These are phyloP conservation scores for Zosterops hypoxanthus DNA, from an alignment of 2,113 vertebrate species.

Conservation along the genomic window DNA sequence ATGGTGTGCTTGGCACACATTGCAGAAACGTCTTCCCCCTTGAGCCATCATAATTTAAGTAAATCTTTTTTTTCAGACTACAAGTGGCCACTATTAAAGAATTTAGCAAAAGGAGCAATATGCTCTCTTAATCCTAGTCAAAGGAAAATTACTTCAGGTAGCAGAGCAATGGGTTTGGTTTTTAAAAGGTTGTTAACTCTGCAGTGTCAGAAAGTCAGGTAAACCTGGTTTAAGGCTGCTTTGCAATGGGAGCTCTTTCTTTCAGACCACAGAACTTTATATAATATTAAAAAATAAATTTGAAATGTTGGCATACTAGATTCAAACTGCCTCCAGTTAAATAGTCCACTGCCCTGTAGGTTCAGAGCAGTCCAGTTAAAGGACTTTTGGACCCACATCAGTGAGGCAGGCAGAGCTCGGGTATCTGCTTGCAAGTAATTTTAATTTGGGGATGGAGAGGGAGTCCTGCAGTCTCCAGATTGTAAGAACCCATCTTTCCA, in stretches of 20 bases:
- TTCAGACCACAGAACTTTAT: background rate
- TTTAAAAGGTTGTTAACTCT: background rate
- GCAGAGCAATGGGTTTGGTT: background rate
- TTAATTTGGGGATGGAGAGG: background rate
- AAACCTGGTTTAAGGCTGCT: background rate
- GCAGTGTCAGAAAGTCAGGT: background rate
- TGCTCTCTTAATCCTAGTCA: background rate
- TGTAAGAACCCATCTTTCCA: background rate
- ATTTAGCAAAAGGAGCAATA: background rate
- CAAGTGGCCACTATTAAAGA: background rate
- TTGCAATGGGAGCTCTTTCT: background rate
- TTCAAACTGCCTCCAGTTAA: background rate
- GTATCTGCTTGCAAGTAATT: constrained; percentile 3
- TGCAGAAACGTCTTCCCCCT: background rate
- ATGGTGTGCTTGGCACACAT: background rate
- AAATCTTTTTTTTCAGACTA: background rate
- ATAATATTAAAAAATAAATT: background rate
- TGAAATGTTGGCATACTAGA: background rate
- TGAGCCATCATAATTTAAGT: background rate
- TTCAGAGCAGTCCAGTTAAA: background rate
- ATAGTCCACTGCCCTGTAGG: background rate
- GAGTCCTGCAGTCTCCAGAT: background rate
- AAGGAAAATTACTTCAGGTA: background rate
- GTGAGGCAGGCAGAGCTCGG: background rate
- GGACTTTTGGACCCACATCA: background rate